A percentile compares a stretch with the other conserved stretches of the same genome.
phyloP scores from a whole-genome alignment of 2,113 vertebrate species.

The Azemiops feae region DNA sequence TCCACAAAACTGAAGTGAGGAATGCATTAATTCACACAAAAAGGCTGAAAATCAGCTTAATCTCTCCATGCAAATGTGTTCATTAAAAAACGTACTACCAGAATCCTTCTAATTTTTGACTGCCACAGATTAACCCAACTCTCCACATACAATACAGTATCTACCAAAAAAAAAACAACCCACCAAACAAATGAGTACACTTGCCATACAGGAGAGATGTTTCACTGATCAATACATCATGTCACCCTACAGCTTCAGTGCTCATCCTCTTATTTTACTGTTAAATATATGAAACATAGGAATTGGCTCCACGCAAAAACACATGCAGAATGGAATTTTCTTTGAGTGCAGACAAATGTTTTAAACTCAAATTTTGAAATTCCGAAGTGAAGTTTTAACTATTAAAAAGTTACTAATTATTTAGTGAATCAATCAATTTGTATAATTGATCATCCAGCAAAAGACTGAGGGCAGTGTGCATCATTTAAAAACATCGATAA shows the following conservation, averaged over 20 bases:
- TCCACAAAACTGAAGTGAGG: neutral
- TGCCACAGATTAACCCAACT: neutral
- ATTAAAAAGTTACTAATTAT: neutral
- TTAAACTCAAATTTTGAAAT: neutral
- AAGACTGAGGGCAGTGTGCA: neutral
- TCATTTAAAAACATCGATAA: neutral
- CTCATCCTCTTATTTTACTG: neutral
- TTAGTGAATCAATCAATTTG: neutral
- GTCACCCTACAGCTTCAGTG: neutral
- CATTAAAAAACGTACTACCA: neutral
- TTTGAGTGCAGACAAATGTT: neutral
- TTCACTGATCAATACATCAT: rapidly evolving
- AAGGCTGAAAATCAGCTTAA: neutral
- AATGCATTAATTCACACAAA: slow-evolving; percentile 13
- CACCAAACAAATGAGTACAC: neutral
- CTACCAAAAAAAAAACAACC: neutral
- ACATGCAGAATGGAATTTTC: neutral
- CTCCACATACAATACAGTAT: neutral
- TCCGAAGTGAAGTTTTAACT: neutral
- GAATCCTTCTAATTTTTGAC: neutral
- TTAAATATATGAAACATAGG: neutral
- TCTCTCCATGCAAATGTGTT: neutral
- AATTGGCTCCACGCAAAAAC: neutral
- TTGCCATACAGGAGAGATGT: neutral
- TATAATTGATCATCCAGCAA: neutral